Evolutionary conservation across 2,113 vertebrate genomes (phyloP).

Genomic region (Sterrhoptilus dennistouni): DNA sequence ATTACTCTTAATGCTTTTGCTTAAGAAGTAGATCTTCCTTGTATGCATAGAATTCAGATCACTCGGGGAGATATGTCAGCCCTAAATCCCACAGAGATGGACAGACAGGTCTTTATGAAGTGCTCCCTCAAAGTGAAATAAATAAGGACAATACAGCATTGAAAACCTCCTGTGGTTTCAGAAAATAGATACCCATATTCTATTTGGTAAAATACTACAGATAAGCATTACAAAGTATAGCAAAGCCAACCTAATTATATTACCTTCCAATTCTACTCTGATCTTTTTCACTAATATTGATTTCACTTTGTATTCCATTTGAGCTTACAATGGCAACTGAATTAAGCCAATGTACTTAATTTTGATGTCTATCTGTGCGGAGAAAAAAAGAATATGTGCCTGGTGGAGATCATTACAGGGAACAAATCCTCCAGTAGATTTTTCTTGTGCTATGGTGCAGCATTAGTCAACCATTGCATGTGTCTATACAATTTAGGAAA

Average conservation of each 20-base stretch:
- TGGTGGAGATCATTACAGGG: conserved; percentile 34
- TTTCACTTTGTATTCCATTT: conserved; percentile 66
- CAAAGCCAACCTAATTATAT: conserved; percentile 63
- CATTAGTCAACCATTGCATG: neutral
- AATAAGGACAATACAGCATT: conserved; percentile 3
- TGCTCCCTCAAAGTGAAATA: neutral
- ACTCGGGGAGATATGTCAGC: neutral
- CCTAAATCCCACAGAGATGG: neutral
- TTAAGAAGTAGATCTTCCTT: neutral
- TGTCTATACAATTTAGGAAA: conserved; percentile 14
- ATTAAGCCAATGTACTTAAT: conserved; percentile 70
- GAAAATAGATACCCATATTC: conserved; percentile 17
- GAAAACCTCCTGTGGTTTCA: conserved; percentile 30
- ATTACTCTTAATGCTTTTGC: neutral
- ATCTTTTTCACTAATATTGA: conserved; percentile 68
- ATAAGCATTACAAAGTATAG: conserved; percentile 61
- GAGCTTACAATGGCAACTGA: conserved; percentile 56
- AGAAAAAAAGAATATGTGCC: conserved; percentile 17
- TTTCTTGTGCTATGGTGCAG: neutral
- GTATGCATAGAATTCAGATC: neutral
- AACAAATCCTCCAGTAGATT: neutral
- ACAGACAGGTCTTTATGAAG: neutral
- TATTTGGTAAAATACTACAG: conserved; percentile 40
- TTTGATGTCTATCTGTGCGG: conserved; percentile 47
- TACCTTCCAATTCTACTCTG: conserved; percentile 57